Conservation (phyloP, 2,797 vertebrate genomes). For the Liasis olivaceus region DNA sequence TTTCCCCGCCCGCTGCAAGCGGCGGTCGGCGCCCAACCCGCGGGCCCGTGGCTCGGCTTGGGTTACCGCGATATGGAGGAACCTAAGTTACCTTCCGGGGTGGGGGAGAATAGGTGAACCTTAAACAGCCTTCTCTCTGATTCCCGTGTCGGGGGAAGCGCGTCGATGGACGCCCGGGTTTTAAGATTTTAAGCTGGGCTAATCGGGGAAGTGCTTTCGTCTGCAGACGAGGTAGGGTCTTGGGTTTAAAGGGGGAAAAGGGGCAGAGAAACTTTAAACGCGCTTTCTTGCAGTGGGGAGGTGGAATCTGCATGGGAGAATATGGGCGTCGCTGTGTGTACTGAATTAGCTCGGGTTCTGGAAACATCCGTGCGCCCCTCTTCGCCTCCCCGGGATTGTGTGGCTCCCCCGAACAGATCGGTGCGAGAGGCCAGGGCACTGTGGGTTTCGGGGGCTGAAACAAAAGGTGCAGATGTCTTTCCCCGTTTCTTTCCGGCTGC, state of each 20-base stretch:
- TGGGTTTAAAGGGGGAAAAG: not conserved
- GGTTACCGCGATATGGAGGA: not conserved
- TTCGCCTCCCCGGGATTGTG: not conserved
- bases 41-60: not conserved
- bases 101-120: not conserved
- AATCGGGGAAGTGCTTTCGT: not conserved
- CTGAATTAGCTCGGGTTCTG: not conserved
- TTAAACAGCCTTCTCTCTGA: not conserved
- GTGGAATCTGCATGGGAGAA: constrained; percentile 33
- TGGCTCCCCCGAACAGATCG: not conserved
- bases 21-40: too few species aligned
- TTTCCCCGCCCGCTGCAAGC: not conserved
- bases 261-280: not conserved
- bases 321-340: constrained; percentile 8
- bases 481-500: not conserved
- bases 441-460: not conserved
- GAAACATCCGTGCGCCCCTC: constrained; percentile 44
- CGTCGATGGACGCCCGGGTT: not conserved
- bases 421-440: constrained; percentile 8
- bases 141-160: not conserved
- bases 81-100: not conserved
- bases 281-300: constrained; percentile 41
- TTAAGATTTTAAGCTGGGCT: not conserved
- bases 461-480: constrained; percentile 1
- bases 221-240: not conserved